phyloP scores from a whole-genome alignment of 1,140 invertebrate genomes.

The Caenorhabditis inopinata region DNA sequence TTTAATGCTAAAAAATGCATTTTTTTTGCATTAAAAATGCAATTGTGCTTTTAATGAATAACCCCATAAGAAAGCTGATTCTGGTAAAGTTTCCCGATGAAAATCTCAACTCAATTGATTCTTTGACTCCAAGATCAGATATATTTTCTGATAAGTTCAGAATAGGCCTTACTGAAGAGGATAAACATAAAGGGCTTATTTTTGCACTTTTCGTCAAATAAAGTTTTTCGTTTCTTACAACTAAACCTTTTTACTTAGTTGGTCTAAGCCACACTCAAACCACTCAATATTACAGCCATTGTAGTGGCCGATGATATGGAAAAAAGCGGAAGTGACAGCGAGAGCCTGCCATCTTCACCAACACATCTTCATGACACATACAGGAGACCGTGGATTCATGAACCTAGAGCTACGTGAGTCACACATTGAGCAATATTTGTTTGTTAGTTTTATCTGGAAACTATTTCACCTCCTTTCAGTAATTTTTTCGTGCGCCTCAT shows the following conservation, averaged over 20 bases:
- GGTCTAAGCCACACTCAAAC: neutral
- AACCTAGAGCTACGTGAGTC: constrained; percentile 17
- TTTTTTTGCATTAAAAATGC: too few relatives aligned
- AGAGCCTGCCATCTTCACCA: neutral
- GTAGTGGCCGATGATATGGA: constrained; percentile 19
- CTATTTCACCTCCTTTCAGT: constrained; percentile 45
- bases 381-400: neutral
- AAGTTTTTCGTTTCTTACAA: too few relatives aligned
- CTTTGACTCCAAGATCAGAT: too few relatives aligned
- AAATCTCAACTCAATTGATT: too few relatives aligned
- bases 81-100: too few relatives aligned
- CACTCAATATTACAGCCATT: neutral
- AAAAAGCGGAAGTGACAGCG: constrained; percentile 6
- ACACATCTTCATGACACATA: constrained; percentile 11
- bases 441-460: neutral
- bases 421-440: neutral
- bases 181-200: constrained; percentile 1
- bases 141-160: too few relatives aligned
- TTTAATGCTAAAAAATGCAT: too few relatives aligned
- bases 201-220: neutral
- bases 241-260: neutral
- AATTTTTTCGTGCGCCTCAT: constrained; percentile 61
- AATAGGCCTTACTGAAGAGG: too few relatives aligned
- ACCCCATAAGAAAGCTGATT: too few relatives aligned
- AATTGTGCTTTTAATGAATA: too few relatives aligned